phyloP scores from a whole-genome alignment of 2,797 vertebrate genomes.

The Bucorvus abyssinicus region DNA sequence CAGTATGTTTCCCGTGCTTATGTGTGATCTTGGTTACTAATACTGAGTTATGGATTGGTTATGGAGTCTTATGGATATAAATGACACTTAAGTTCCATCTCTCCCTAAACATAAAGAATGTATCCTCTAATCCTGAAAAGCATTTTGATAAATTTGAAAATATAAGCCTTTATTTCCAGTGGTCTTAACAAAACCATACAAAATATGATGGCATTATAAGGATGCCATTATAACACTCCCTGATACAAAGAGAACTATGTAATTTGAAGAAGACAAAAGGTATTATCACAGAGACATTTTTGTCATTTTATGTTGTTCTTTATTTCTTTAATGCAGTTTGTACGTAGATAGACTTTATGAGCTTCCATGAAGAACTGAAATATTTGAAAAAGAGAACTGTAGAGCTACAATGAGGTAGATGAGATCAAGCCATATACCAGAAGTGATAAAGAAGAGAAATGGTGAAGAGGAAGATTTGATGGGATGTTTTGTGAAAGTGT shows the following conservation, averaged over 20 bases:
- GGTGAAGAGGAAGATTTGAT: not conserved
- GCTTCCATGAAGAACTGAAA: not conserved
- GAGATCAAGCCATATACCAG: not conserved
- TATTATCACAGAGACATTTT: not conserved
- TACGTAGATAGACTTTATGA: not conserved
- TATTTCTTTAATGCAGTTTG: not conserved
- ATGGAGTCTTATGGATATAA: not conserved
- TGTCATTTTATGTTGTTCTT: not conserved
- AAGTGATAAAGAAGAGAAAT: not conserved
- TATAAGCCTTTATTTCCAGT: not conserved
- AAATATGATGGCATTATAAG: not conserved
- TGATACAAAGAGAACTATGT: not conserved
- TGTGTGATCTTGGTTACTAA: not conserved
- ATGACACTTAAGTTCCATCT: not conserved
- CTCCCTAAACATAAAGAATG: not conserved
- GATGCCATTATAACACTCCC: not conserved
- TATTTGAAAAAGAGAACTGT: not conserved
- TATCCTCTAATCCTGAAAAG: not conserved
- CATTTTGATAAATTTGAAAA: not conserved
- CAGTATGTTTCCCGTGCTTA: not conserved
- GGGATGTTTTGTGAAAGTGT: not conserved
- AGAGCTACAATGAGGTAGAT: not conserved
- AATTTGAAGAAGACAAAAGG: not conserved
- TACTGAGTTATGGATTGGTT: not conserved
- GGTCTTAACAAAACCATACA: not conserved